These are phyloP conservation scores for Balaenoptera acutorostrata DNA, from an alignment of 2,113 vertebrate genomes.

Conservation along the genomic window DNA sequence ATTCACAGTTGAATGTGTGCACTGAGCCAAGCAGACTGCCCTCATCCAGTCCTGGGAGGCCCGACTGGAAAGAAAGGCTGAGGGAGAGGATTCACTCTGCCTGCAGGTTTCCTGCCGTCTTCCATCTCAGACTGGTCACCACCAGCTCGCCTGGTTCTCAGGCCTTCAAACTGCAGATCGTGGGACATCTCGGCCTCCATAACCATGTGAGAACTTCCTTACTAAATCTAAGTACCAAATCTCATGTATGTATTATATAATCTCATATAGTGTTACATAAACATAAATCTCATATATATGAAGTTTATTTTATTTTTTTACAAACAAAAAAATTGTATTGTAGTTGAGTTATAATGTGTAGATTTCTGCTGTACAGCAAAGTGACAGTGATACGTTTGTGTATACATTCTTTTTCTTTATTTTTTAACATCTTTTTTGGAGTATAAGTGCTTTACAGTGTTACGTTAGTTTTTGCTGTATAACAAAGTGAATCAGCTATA, in stretches of 20 bases:
- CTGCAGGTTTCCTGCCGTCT: background rate
- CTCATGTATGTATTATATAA: background rate
- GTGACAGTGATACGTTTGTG: too few relatives aligned
- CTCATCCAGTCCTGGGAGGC: background rate
- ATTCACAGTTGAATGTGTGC: background rate
- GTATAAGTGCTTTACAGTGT: too few relatives aligned
- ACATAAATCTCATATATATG: background rate
- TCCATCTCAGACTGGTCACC: background rate
- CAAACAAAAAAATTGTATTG: too few relatives aligned
- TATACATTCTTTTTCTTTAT: too few relatives aligned
- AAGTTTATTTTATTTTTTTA: background rate
- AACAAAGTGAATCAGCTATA: too few relatives aligned
- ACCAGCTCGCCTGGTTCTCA: background rate
- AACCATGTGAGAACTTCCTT: background rate
- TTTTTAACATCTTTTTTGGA: too few relatives aligned
- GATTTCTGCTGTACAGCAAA: too few relatives aligned
- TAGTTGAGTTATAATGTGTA: too few relatives aligned
- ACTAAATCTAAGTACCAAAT: background rate
- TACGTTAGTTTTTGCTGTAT: too few relatives aligned
- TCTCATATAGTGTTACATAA: background rate
- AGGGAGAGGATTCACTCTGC: background rate
- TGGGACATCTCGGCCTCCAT: background rate
- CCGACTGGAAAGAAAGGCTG: background rate
- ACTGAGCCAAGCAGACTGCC: background rate
- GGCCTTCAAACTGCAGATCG: background rate